Evolutionary conservation across 1,140 invertebrate species (phyloP), one percentile per base, ranked within the genome.

Genomic region (Daktulosphaira vitifoliae): DNA sequence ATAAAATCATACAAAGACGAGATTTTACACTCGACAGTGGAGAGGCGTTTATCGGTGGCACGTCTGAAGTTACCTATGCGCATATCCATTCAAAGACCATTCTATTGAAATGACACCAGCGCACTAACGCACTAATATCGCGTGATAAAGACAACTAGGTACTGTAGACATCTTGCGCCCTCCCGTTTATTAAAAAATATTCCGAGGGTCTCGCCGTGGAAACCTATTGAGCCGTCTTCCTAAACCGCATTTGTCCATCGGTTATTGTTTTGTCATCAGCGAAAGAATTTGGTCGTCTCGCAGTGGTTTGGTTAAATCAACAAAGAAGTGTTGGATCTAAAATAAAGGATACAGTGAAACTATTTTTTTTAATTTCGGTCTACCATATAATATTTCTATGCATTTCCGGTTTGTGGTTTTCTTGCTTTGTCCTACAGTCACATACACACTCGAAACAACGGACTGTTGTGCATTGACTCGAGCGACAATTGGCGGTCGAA

Each of bases 391-490:
- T 44, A 23, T 46, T n/a, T 44, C 26, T 29, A 18, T 25, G 25
- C 16, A 59, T 46, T 59, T 59, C 54, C 54, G 54, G 25, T 46
- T 59, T 46, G 54, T 20, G 54, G 54, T 29, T 39, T 59, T 18
- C 18, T 5, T 44, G 2, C 13, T 37, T 37, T 37, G 5, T 37
- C 6, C 13, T 37, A 3, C 3, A 3, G 51, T 20, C 16, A 33
- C 13, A 33, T 16, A 16, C 15, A 53, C 13, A 23, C 37, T 13
- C 18, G 38, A 7, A 48, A 48, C 20, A 23, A 23, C 2, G 2
- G 20, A 6, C 18, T 37, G 15, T 38, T 33, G 13, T 37, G 11
- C 20, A 5, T 25, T 26, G 25, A 16, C 15, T 4, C 11, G n/a
- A 5, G 5, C 39, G 39, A 44, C 4, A 44, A 11, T 4, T 5